Percentiles rank a stretch among this genome's conserved stretches.
Conservation (phyloP, 2,888 invertebrate species). For the Pantelozetes paolii region DNA sequence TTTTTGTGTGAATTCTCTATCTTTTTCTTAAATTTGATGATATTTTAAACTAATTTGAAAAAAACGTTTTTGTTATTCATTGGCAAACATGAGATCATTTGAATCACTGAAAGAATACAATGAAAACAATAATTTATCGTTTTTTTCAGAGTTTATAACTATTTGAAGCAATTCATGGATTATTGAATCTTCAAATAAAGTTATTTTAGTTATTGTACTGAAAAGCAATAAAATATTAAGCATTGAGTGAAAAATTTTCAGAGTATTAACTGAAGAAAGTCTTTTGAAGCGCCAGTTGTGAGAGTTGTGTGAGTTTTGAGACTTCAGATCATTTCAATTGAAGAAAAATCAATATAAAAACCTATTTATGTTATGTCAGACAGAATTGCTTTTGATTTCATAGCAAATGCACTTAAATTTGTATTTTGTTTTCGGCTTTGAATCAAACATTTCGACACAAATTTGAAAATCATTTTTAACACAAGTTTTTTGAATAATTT, state of each 20-base stretch:
- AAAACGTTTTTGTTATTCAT: constrained; percentile 14
- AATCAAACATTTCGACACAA: too few relatives aligned
- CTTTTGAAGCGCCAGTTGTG: constrained; percentile 5
- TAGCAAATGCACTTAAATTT: not conserved
- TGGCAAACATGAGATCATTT: constrained; percentile 14
- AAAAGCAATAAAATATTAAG: constrained; percentile 29
- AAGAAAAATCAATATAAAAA: constrained; percentile 7
- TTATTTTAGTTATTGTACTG: constrained; percentile 2
- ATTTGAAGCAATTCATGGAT: constrained; percentile 23
- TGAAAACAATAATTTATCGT: constrained; percentile 16
- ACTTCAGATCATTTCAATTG: constrained; percentile 12
- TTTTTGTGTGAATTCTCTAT: too few relatives aligned
- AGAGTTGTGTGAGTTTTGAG: too few relatives aligned
- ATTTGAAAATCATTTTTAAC: too few relatives aligned
- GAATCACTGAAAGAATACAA: constrained; percentile 25
- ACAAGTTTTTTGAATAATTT: too few relatives aligned
- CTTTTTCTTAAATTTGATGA: too few relatives aligned
- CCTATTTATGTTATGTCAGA: not conserved
- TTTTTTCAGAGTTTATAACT: constrained; percentile 18
- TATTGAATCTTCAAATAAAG: constrained; percentile 29
- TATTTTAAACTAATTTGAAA: constrained; percentile 1
- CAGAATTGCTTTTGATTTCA: not conserved
- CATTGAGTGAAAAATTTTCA: constrained; percentile 21
- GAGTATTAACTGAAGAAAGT: constrained; percentile 12
- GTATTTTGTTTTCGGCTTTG: not conserved